Evolutionary conservation across 2,113 vertebrate species (phyloP).

Genomic region (Saguinus imperator): DNA sequence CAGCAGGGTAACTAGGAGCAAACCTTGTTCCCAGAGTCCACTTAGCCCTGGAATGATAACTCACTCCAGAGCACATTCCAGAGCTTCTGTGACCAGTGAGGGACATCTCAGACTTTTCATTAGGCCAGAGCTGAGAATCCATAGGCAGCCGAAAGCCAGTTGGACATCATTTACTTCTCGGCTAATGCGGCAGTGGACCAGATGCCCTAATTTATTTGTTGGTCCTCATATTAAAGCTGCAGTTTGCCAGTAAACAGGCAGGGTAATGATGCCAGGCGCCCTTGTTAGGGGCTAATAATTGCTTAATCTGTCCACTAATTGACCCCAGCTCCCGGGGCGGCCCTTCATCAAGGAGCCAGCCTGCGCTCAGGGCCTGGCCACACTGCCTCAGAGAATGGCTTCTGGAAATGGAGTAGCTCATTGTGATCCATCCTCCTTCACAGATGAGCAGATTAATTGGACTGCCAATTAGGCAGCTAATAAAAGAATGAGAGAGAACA

Average conservation of each 20-base stretch:
- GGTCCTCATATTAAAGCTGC: conserved; percentile 86
- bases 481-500: conserved; percentile 81
- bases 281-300: conserved; percentile 93
- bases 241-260: conserved; percentile 91
- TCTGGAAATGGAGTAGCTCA: conserved; percentile 86
- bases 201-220: conserved; percentile 90
- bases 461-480: conserved; percentile 87
- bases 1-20: neutral
- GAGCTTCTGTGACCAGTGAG: conserved; percentile 79
- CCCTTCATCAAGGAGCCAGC: conserved; percentile 84
- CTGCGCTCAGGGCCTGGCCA: conserved; percentile 80
- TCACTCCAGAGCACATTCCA: conserved; percentile 80
- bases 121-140: conserved; percentile 77
- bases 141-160: conserved; percentile 78
- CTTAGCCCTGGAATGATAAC: conserved; percentile 71
- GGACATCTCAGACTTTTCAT: conserved; percentile 81
- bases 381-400: conserved; percentile 85
- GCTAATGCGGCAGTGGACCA: conserved; percentile 81
- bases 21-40: neutral
- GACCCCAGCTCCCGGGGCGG: conserved; percentile 86
- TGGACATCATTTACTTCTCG: conserved; percentile 85
- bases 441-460: conserved; percentile 91
- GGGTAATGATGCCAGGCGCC: conserved; percentile 89
- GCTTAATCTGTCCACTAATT: conserved; percentile 92
- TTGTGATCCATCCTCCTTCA: conserved; percentile 86